Evolutionary conservation across 2,888 invertebrate species (phyloP), one percentile per base, ranked within the genome.

Genomic region (Acrobasis suavella): DNA sequence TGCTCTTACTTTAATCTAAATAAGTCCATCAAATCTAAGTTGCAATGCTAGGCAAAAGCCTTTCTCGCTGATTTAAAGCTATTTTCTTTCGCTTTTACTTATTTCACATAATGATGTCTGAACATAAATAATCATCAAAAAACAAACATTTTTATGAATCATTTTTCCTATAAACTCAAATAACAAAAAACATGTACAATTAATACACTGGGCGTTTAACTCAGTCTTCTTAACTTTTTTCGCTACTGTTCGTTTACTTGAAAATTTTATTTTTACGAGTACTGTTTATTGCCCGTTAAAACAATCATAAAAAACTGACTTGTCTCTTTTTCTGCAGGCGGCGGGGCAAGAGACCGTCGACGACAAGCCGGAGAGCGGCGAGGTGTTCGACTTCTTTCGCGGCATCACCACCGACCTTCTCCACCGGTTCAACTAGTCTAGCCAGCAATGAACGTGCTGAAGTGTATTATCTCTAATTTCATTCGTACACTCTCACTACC

Each of bases 401-500:
- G 92, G 89, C 69, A 79, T 91, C 79, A 91, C 90, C 60, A 86
- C 87, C 52, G 90, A 91, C 71, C 81, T 91, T 66, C 71, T 91
- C 55, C 86, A 91, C 59, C 83, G 86, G 69, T 90, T 92, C 69
- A 70, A 85, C 64, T 89, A 84, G 78, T 70, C 64, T 54, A 58
- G 63, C 64, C 61, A 61, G 46, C 62, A 56, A 60, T 64, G 58
- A 51, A 63, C 49, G 16, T 7, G n/a, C 37, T 38, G 37, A 42
- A 49, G 42, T 15, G 12, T 32, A n/a, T 49, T 52, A n/a, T 50
- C 16, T n/a, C 42, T 15, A 39, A 60, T 22, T n/a, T 22, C 32
- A 6, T 32, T 32, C 32, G 32, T 32, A 32, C 32, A 32, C 32
- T 32, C 32, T 32, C 32, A 32, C 32, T 32, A 7, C 32, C 32